A percentile compares a stretch with the other conserved stretches of the same genome.
Evolutionary conservation across 2,797 vertebrate species (phyloP).

Genomic region (Synaphobranchus kaupii): DNA sequence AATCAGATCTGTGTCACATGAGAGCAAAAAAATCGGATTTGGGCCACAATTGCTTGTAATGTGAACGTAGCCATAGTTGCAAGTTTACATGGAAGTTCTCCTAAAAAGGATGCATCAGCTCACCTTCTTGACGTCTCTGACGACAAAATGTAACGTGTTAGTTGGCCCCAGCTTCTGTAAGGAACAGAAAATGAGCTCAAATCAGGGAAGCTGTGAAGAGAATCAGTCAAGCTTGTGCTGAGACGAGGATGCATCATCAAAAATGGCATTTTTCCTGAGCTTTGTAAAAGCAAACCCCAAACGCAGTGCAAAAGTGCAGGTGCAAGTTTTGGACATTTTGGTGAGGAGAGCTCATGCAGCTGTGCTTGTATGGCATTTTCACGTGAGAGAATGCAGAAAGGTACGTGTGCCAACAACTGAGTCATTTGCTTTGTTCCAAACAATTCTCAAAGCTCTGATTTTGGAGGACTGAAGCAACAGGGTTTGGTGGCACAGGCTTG

Average conservation of each 20-base stretch:
- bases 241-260: not conserved
- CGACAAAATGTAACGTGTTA: conserved; percentile 88
- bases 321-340: not conserved
- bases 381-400: not conserved
- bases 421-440: not conserved
- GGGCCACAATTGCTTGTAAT: too few species aligned
- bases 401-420: not conserved
- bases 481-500: not conserved
- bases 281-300: not conserved
- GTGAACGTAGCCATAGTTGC: too few species aligned
- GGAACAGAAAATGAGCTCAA: not conserved
- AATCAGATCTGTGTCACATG: too few species aligned
- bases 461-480: not conserved
- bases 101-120: conserved; percentile 8
- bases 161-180: conserved; percentile 89
- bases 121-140: conserved; percentile 93
- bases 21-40: too few species aligned
- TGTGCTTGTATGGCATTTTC: not conserved
- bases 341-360: not conserved
- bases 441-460: not conserved
- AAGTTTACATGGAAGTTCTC: not conserved
- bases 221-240: not conserved
- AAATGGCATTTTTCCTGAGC: not conserved
- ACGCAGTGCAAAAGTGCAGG: not conserved
- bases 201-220: not conserved